Percentiles rank a stretch among this genome's conserved stretches.
Evolutionary conservation across 2,888 invertebrate genomes (phyloP).

Genomic region (Pristionchus exspectatus): DNA sequence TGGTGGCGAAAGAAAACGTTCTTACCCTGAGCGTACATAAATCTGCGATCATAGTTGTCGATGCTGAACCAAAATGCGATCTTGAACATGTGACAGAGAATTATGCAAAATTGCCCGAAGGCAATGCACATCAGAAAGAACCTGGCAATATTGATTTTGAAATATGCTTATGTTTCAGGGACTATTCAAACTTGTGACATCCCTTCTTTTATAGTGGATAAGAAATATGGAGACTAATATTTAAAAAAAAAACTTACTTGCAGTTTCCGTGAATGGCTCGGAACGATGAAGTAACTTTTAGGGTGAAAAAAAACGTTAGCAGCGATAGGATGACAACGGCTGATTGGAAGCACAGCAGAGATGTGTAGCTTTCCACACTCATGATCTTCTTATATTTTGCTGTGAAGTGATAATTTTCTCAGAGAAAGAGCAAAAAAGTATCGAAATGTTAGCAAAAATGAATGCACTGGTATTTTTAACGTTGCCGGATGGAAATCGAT

Average conservation of each 20-base stretch:
- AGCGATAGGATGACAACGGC: not conserved
- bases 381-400: not conserved
- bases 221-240: not conserved
- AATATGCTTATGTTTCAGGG: not conserved
- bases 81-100: not conserved
- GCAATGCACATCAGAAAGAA: slow-evolving; percentile 7
- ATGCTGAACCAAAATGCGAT: slow-evolving; percentile 1
- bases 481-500: not conserved
- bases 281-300: not conserved
- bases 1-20: not conserved
- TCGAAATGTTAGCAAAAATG: no score
- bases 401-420: no score
- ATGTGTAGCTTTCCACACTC: not conserved
- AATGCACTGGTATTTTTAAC: no score
- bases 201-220: no score
- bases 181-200: not conserved
- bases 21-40: slow-evolving; percentile 7
- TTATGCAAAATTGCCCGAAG: not conserved
- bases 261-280: slow-evolving; percentile 31
- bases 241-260: not conserved
- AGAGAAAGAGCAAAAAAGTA: no score
- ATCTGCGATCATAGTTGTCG: not conserved
- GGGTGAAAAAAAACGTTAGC: not conserved
- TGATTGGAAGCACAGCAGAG: not conserved
- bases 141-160: not conserved